A percentile compares a stretch with the other conserved stretches of the same genome.
Evolutionary conservation across 1,140 invertebrate species (phyloP).

Genomic region (Eurytemora carolleeae): DNA sequence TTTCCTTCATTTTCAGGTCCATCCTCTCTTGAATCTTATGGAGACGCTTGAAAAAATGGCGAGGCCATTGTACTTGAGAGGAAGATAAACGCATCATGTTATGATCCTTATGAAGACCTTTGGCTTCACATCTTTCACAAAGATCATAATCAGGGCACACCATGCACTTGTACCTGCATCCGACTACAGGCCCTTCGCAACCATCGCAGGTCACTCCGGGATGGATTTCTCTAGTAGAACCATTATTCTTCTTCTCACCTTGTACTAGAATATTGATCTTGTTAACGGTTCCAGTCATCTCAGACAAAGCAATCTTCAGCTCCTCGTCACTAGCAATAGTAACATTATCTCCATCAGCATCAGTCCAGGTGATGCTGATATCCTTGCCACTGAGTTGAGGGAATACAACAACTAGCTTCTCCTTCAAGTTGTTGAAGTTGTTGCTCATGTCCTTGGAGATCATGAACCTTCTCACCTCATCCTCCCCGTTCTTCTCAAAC

Average conservation of each 20-base stretch:
- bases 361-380: slow-evolving; percentile 19
- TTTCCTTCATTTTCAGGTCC: background rate
- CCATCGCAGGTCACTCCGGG: background rate
- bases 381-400: background rate
- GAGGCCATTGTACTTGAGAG: background rate
- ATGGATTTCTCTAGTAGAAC: background rate
- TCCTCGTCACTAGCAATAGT: background rate
- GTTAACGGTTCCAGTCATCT: background rate
- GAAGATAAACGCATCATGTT: slow-evolving; percentile 36
- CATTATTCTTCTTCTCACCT: background rate
- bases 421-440: background rate
- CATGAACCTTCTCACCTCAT: background rate
- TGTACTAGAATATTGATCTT: slow-evolving; percentile 2
- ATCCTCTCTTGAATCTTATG: background rate
- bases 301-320: slow-evolving; percentile 11
- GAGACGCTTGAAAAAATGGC: background rate
- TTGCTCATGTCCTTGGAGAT: background rate
- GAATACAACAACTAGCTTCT: background rate
- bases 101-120: slow-evolving; percentile 21
- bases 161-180: slow-evolving; percentile 91
- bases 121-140: slow-evolving; percentile 85
- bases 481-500: background rate
- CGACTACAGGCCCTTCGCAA: slow-evolving; percentile 28
- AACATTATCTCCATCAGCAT: background rate
- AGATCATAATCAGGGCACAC: slow-evolving; percentile 97